Conservation (phyloP, 2,113 vertebrate species). For the Pterocles gutturalis region DNA sequence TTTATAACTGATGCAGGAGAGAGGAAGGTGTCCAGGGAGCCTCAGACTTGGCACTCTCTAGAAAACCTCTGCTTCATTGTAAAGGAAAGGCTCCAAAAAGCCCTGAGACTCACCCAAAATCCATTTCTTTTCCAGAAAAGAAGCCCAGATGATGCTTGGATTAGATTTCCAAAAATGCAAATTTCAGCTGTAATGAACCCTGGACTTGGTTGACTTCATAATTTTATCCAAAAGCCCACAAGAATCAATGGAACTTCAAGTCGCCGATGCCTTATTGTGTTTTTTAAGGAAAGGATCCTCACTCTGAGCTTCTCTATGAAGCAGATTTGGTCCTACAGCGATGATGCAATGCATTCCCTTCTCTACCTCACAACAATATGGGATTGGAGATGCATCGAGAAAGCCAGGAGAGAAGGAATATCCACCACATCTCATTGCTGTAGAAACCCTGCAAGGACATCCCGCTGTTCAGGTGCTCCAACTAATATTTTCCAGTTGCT, state of each 20-base stretch:
- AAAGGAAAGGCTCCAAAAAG: neutral
- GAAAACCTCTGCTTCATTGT: accelerated
- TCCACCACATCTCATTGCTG: neutral
- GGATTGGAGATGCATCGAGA: accelerated
- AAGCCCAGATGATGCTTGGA: neutral
- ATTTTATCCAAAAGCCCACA: neutral
- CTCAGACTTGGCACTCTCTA: neutral
- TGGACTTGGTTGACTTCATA: neutral
- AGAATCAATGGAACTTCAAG: neutral
- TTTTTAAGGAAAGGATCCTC: neutral
- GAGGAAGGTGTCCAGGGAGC: neutral
- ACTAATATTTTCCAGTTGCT: neutral
- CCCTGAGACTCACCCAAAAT: neutral
- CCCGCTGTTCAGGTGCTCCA: neutral
- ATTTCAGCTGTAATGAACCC: neutral
- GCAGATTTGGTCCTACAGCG: too few relatives aligned
- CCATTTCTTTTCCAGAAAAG: neutral
- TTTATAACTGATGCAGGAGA: neutral
- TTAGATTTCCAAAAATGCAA: neutral
- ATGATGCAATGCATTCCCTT: neutral
- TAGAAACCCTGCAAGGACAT: neutral
- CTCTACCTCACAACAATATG: neutral
- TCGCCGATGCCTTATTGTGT: accelerated
- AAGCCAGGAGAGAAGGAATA: neutral
- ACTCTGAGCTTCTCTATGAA: neutral